A percentile compares a stretch with the other conserved stretches of the same genome.
phyloP scores from a whole-genome alignment of 1,140 invertebrate genomes.

The Drosophila lini region DNA sequence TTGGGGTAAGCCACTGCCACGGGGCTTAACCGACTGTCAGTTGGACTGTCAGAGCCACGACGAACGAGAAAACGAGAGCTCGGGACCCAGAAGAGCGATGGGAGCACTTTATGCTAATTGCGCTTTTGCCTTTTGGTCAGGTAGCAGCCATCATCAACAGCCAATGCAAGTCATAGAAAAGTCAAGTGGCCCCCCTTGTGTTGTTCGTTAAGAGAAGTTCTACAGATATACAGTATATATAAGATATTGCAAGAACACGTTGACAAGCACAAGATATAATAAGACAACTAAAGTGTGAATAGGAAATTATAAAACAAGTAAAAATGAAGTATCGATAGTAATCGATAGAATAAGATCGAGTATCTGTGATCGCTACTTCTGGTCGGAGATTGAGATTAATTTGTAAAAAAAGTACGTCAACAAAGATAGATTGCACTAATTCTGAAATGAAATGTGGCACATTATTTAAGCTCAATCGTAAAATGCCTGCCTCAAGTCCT shows the following conservation, averaged over 20 bases:
- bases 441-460: background rate
- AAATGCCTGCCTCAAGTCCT: background rate
- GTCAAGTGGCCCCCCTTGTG: conserved; percentile 50
- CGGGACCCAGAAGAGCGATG: conserved; percentile 10
- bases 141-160: conserved; percentile 33
- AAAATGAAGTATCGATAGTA: too few relatives aligned
- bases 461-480: background rate
- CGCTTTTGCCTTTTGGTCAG: conserved; percentile 75
- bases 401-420: background rate
- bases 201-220: conserved; percentile 6
- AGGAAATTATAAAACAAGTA: too few relatives aligned
- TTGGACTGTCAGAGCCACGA: conserved; percentile 35
- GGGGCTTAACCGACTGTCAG: conserved; percentile 26
- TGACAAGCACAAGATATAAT: too few relatives aligned
- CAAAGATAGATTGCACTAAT: background rate
- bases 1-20: conserved; percentile 4
- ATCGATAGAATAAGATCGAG: too few relatives aligned
- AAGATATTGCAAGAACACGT: background rate
- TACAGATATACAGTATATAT: background rate
- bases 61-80: conserved; percentile 19
- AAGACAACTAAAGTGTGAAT: too few relatives aligned
- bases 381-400: too few relatives aligned
- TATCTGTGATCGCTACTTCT: too few relatives aligned
- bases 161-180: conserved; percentile 44
- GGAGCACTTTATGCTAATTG: conserved; percentile 78